Evolutionary conservation across 2,888 invertebrate genomes (phyloP), one percentile per base, ranked within the genome.

Genomic region (Meandrusa payeni): DNA sequence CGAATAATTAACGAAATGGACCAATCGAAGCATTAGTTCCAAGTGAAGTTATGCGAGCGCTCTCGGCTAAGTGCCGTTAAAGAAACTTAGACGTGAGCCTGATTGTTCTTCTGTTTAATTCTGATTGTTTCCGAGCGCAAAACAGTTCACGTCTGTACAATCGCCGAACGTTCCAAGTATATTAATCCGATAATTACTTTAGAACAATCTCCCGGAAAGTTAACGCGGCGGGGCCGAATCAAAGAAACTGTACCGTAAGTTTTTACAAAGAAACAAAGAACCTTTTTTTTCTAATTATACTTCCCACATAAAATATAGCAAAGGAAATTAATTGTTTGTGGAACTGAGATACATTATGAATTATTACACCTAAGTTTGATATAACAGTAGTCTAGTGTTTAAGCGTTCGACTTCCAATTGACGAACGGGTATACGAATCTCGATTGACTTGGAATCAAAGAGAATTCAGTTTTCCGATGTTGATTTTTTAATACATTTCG

Each of bases 1-100:
- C 81, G 86, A 86, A 87, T 86, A 87, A 87, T 87, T 86, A 87
- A 82, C 79, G 82, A 73, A 87, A 87, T 85, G 86, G 85, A 74
- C 85, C 83, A 76, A 86, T 86, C 82, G 83, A 74, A 74, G 82
- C 80, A 83, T 86, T 85, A 81, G 81, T 82, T 81, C 64, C 67
- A 59, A 70, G 69, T 68, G 77, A 78, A 86, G 75, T 82, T 85
- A 83, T 80, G 78, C 81, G 74, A 73, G 62, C 63, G 75, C 69
- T 61, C 64, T 55, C 65, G 61, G 68, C 76, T 81, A 85, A 85
- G 82, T 76, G 79, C 81, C 82, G 85, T 82, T 85, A 83, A 86
- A 83, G 85, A 81, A 87, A 86, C 83, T 86, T 81, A 76, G 81
- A 80, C 78, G 78, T 75, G 77, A 68, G 73, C 76, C 65, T 71